Conservation (phyloP, 2,113 vertebrate species). For the Garra rufa region DNA sequence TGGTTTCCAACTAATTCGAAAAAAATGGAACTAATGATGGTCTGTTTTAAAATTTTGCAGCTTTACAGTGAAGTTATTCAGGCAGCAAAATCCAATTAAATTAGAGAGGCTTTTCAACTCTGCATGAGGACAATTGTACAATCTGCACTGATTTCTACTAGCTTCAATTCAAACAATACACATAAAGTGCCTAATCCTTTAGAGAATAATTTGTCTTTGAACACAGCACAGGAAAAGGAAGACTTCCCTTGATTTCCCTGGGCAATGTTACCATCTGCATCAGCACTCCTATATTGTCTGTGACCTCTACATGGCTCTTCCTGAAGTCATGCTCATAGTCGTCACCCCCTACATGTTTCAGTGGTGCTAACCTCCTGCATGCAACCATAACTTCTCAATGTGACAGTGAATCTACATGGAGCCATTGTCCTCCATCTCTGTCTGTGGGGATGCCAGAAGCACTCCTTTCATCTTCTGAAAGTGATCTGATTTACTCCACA, state of each 20-base stretch:
- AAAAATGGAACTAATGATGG: neutral
- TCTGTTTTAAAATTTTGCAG: slow-evolving; percentile 34
- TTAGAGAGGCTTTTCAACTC: slow-evolving; percentile 71
- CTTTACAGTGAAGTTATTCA: slow-evolving; percentile 65
- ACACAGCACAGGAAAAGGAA: neutral
- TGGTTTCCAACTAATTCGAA: neutral
- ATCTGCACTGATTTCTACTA: neutral
- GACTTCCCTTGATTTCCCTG: neutral
- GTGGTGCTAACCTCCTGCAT: slow-evolving; percentile 58
- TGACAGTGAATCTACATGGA: slow-evolving; percentile 74
- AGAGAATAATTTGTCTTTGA: neutral
- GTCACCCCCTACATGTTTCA: slow-evolving; percentile 9
- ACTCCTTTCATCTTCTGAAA: slow-evolving; percentile 73
- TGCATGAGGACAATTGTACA: slow-evolving; percentile 63
- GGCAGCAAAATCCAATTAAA: slow-evolving; percentile 73
- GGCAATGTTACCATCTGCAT: neutral
- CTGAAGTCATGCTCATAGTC: neutral
- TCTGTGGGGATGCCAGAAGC: slow-evolving; percentile 73
- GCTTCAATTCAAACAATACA: neutral
- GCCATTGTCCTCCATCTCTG: slow-evolving; percentile 67
- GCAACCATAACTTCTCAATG: slow-evolving; percentile 73
- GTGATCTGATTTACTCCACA: slow-evolving; percentile 72
- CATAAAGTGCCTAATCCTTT: neutral
- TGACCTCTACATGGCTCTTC: slow-evolving; percentile 42
- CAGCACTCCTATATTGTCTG: slow-evolving; percentile 6